These are phyloP conservation scores for Drosophila ochracea DNA, from an alignment of 2,888 invertebrate species.

Conservation along the genomic window DNA sequence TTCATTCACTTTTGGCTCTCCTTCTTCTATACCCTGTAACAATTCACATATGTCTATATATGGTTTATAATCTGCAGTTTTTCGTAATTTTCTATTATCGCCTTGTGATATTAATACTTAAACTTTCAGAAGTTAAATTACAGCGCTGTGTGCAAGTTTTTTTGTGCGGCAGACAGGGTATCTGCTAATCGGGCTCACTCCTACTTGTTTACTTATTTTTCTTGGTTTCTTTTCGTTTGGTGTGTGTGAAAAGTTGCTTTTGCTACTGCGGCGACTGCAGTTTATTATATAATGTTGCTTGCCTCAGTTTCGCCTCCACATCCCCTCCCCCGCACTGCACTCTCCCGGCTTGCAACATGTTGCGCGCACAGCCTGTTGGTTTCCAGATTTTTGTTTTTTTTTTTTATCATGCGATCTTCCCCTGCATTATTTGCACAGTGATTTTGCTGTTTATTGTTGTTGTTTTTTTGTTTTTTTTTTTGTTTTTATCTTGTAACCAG, in stretches of 20 bases:
- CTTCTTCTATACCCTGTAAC: slow-evolving; percentile 1
- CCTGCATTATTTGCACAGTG: slow-evolving; percentile 28
- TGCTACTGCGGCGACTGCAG: slow-evolving; percentile 3
- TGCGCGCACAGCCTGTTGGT: slow-evolving; percentile 12
- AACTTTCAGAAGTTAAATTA: not conserved
- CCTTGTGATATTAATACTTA: not conserved
- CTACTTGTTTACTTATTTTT: not conserved
- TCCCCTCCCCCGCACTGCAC: not conserved
- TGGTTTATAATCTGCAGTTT: not conserved
- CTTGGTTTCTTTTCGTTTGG: not conserved
- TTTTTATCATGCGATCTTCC: slow-evolving; percentile 43
- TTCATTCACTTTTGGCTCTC: not conserved
- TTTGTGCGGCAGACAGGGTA: slow-evolving; percentile 1
- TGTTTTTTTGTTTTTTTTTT: slow-evolving; percentile 1
- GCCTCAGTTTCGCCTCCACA: slow-evolving; percentile 5
- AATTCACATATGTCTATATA: not conserved
- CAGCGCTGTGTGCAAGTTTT: not conserved
- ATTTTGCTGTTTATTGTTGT: slow-evolving; percentile 12
- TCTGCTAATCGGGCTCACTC: not conserved
- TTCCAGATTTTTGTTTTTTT: not conserved
- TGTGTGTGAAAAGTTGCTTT: slow-evolving; percentile 27
- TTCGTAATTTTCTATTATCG: not conserved
- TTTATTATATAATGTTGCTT: slow-evolving; percentile 45
- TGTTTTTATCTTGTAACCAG: slow-evolving; percentile 41
- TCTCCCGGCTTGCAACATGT: slow-evolving; percentile 48